Base-by-base conservation (phyloP, 2,888 invertebrate species). In the Orthosia incerta region DNA sequence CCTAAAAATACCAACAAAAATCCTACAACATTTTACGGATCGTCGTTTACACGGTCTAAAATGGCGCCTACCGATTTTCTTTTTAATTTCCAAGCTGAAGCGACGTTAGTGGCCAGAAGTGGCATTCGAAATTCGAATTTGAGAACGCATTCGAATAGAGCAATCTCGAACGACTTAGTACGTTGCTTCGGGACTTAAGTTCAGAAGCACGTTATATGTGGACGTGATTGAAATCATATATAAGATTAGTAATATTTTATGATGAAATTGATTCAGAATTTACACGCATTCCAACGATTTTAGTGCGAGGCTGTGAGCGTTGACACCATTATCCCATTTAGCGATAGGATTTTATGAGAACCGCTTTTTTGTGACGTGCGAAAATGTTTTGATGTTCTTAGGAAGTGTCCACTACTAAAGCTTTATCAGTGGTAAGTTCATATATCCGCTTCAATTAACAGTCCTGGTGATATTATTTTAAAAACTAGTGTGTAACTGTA, bases 161-260 rank as follows among this genome's bases (percentile, higher is more conserved):
- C 92, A 94, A 94, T 94, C 94, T 93, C 92, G 87, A 89, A 86
- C 88, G 82, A 83, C 75, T 79, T 74, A 71, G 83, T 84, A 88
- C 91, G 93, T 91, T 92, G 92, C 91, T 89, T 89, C 86, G 86
- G 82, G 87, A 89, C 88, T 89, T 81, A 70, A 83, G 82, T 78
- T 87, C 84, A 81, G 82, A 88, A 83, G 81, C 87, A 87, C 92
- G 90, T 93, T 94, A 94, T 91, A 87, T 87, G 76, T 73, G 87
- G 86, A 95, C 95, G 95, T 95, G 95, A 90, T 89, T 91, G 90
- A 87, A 93, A 92, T 95, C 72, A 89, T 71, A 80, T 88, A 92
- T 89, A 78, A 87, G 87, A 91, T 90, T 90, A 91, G 89, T 86
- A 89, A 90, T 89, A 89, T 87, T 92, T 89, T 91, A 91, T 89